Evolutionary conservation across 2,113 vertebrate genomes (phyloP).

Genomic region (Tretioscincus oriximinensis): DNA sequence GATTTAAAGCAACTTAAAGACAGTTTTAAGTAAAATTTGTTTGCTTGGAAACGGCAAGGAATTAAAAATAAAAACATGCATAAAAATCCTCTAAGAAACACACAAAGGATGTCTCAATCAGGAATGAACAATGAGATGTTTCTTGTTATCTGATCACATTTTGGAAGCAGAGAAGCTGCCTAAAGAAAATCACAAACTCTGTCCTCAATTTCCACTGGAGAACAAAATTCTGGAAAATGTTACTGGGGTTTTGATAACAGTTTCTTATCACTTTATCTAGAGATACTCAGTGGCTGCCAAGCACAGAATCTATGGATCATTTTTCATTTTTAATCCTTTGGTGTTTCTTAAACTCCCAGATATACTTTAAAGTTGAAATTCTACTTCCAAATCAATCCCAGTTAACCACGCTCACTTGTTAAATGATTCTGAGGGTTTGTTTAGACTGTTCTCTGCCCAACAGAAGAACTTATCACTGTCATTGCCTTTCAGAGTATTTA

Average conservation of each 20-base stretch:
- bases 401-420: background rate
- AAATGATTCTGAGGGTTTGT: too few relatives aligned
- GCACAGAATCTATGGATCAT: background rate
- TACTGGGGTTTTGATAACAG: constrained; percentile 13
- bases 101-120: constrained; percentile 46
- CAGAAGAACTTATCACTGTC: background rate
- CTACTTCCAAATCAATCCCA: background rate
- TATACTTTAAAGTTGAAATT: background rate
- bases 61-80: constrained; percentile 44
- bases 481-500: background rate
- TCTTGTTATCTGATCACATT: constrained; percentile 26
- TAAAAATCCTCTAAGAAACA: constrained; percentile 45
- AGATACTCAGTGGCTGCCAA: too few relatives aligned
- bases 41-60: constrained; percentile 52
- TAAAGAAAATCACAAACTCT: background rate
- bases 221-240: constrained; percentile 2
- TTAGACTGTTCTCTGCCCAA: background rate
- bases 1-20: constrained; percentile 59
- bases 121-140: background rate
- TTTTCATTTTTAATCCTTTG: background rate
- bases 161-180: constrained; percentile 33
- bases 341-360: background rate
- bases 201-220: constrained; percentile 31
- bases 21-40: constrained; percentile 47
- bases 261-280: background rate